Percentiles rank a stretch among this genome's conserved stretches.
Conservation (phyloP, 2,113 vertebrate species). For the Psephotus haematonotus region DNA sequence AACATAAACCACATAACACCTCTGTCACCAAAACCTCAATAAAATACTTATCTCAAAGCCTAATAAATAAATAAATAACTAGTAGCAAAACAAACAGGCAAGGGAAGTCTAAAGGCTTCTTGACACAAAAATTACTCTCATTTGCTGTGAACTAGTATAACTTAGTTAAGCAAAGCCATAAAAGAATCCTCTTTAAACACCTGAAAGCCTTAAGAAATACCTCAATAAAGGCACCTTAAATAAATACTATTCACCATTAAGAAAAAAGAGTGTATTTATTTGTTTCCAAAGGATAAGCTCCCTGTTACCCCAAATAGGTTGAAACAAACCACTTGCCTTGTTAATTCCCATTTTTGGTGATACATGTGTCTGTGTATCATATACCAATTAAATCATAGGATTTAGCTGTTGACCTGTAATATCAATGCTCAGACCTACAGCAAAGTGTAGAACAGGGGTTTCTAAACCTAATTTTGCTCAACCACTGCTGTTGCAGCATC, state of each 20-base stretch:
- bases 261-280: neutral
- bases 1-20: neutral
- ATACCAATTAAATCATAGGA: rapidly evolving
- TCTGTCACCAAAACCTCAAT: neutral
- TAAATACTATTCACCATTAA: neutral
- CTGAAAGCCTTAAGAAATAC: neutral
- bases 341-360: neutral
- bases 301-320: rapidly evolving
- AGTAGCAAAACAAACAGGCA: neutral
- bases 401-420: neutral
- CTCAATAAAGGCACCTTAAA: neutral
- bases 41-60: neutral
- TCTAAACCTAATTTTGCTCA: neutral
- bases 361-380: rapidly evolving
- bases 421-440: neutral
- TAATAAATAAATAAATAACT: neutral
- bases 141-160: neutral
- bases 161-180: neutral
- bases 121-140: neutral
- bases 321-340: neutral
- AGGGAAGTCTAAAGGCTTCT: neutral
- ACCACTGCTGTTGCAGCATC: neutral
- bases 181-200: neutral
- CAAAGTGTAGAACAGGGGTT: neutral
- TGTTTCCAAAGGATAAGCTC: neutral